phyloP scores from a whole-genome alignment of 2,797 vertebrate species.

The Triplophysa yarkandensis region DNA sequence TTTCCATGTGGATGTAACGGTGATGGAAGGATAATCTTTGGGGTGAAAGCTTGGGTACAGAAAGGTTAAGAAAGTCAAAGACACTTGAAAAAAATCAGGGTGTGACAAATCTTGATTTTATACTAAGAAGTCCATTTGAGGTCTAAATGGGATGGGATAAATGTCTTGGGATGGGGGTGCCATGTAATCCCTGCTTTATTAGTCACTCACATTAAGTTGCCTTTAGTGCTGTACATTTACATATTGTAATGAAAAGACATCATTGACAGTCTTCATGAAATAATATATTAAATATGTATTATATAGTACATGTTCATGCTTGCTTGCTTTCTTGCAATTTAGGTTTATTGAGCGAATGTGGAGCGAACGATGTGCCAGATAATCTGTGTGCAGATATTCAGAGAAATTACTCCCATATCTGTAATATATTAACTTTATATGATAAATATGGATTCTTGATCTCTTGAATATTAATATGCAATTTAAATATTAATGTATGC shows the following conservation, averaged over 20 bases:
- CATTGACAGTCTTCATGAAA: not conserved
- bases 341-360: not conserved
- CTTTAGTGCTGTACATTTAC: not conserved
- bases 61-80: not conserved
- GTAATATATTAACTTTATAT: conserved; percentile 52
- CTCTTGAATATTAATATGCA: conserved; percentile 59
- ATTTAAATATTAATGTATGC: conserved; percentile 61
- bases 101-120: not conserved
- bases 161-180: not conserved
- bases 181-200: not conserved
- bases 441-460: conserved; percentile 57
- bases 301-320: not conserved
- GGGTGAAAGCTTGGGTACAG: not conserved
- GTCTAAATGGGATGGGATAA: not conserved
- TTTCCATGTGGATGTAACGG: not conserved
- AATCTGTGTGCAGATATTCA: conserved; percentile 14
- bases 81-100: not conserved
- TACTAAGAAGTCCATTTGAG: not conserved
- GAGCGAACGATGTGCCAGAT: conserved; percentile 2
- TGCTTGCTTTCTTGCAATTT: not conserved
- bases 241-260: not conserved
- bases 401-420: conserved; percentile 44
- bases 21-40: not conserved
- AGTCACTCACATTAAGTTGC: not conserved
- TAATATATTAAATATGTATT: not conserved